Evolutionary conservation across 2,797 vertebrate species (phyloP).

Genomic region (Dicrostonyx torquatus): DNA sequence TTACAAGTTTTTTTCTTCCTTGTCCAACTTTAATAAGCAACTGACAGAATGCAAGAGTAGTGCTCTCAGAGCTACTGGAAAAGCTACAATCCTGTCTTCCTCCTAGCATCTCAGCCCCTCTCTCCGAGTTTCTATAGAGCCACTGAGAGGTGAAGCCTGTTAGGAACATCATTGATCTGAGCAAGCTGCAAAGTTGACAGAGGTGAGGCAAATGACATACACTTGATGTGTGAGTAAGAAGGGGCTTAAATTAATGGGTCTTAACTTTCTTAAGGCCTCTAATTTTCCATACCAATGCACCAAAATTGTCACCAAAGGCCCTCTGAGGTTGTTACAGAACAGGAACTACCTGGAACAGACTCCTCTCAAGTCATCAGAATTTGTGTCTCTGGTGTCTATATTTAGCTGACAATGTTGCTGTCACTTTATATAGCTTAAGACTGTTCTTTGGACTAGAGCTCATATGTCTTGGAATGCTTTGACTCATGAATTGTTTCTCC

Average conservation of each 20-base stretch:
- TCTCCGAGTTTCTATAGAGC: conserved; percentile 20
- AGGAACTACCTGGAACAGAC: conserved; percentile 82
- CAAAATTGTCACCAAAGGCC: conserved; percentile 67
- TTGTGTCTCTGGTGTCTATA: conserved; percentile 90
- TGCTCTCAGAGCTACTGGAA: conserved; percentile 20
- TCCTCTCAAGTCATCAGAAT: conserved; percentile 87
- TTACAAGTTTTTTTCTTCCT: conserved; percentile 31
- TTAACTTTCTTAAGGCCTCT: conserved; percentile 57
- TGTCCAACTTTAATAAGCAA: conserved; percentile 50
- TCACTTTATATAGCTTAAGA: conserved; percentile 93
- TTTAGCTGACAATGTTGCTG: conserved; percentile 98
- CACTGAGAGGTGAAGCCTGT: neutral
- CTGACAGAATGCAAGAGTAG: neutral
- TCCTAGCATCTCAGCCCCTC: conserved; percentile 28
- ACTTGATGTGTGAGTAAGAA: conserved; percentile 53
- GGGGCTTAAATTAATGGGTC: conserved; percentile 51
- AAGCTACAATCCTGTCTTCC: conserved; percentile 29
- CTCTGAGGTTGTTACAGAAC: conserved; percentile 70
- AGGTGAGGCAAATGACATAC: conserved; percentile 57
- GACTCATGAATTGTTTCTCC: conserved; percentile 98
- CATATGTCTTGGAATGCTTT: conserved; percentile 97
- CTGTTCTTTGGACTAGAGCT: conserved; percentile 93
- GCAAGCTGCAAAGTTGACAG: conserved; percentile 51
- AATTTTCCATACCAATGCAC: conserved; percentile 67
- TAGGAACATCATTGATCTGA: conserved; percentile 1